phyloP scores from a whole-genome alignment of 1,140 invertebrate species.

The Plutomurus gul region DNA sequence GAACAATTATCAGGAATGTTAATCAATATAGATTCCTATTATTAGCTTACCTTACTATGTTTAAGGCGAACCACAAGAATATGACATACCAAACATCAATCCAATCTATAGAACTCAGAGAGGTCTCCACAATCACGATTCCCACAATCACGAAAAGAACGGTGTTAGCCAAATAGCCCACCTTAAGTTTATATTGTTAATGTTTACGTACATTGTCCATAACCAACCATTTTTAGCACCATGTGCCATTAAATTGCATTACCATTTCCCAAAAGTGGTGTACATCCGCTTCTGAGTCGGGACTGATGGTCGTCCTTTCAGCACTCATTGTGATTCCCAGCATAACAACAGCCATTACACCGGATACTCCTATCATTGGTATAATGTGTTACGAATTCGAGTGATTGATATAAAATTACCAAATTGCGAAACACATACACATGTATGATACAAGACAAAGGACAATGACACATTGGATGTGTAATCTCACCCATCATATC shows the following conservation, averaged over 20 bases:
- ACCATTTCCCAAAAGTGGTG: conserved; percentile 62
- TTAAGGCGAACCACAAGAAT: conserved; percentile 57
- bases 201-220: conserved; percentile 57
- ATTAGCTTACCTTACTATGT: conserved; percentile 59
- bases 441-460: no score
- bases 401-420: neutral
- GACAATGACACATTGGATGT: neutral
- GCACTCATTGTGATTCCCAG: conserved; percentile 59
- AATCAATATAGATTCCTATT: no score
- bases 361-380: conserved; percentile 57
- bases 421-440: no score
- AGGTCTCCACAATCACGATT: conserved; percentile 58
- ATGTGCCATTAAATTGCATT: no score
- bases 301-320: conserved; percentile 60
- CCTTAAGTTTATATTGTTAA: conserved; percentile 59
- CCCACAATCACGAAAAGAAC: conserved; percentile 62
- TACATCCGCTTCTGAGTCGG: conserved; percentile 59
- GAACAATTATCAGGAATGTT: neutral
- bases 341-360: conserved; percentile 58
- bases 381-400: neutral
- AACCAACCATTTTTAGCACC: no score
- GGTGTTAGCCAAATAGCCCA: conserved; percentile 61
- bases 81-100: conserved; percentile 57
- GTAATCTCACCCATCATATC: conserved; percentile 45
- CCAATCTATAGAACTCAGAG: conserved; percentile 43